Evolutionary conservation across 2,797 vertebrate genomes (phyloP).

Genomic region (Nannoperca australis): DNA sequence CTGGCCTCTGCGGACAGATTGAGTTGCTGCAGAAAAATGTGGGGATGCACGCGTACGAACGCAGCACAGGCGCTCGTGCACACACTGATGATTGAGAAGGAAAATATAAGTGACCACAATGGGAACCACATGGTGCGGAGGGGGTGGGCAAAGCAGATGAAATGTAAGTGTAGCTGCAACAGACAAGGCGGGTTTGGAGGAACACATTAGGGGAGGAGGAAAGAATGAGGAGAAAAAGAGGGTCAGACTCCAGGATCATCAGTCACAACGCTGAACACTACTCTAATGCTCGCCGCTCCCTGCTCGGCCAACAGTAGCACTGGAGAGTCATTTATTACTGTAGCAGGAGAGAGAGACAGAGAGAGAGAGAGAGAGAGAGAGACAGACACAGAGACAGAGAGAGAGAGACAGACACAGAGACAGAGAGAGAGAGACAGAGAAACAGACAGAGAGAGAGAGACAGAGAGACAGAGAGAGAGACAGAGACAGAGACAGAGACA

Average conservation of each 20-base stretch:
- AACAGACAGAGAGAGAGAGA: too few relatives aligned
- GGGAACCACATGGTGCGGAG: conserved; percentile 83
- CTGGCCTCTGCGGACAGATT: conserved; percentile 59
- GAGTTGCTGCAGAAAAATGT: conserved; percentile 80
- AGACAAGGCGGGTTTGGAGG: conserved; percentile 19
- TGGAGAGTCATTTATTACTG: conserved; percentile 11
- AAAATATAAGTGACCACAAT: conserved; percentile 80
- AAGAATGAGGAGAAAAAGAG: conserved; percentile 25
- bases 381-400: too few relatives aligned
- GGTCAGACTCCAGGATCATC: conserved; percentile 10
- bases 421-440: too few relatives aligned
- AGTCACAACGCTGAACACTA: conserved; percentile 25
- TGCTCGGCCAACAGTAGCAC: conserved; percentile 57
- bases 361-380: too few relatives aligned
- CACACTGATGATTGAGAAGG: conserved; percentile 58
- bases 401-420: too few relatives aligned
- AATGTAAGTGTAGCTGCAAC: conserved; percentile 36
- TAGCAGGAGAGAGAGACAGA: not conserved
- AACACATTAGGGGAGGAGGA: conserved; percentile 19
- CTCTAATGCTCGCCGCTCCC: conserved; percentile 48
- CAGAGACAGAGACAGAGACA: not conserved
- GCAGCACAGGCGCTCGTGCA: conserved; percentile 6
- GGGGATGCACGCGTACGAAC: conserved; percentile 1
- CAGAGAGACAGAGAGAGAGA: too few relatives aligned
- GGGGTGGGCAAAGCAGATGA: conserved; percentile 34